phyloP scores from a whole-genome alignment of 2,888 invertebrate species.

The Ormyrus nitidulus region DNA sequence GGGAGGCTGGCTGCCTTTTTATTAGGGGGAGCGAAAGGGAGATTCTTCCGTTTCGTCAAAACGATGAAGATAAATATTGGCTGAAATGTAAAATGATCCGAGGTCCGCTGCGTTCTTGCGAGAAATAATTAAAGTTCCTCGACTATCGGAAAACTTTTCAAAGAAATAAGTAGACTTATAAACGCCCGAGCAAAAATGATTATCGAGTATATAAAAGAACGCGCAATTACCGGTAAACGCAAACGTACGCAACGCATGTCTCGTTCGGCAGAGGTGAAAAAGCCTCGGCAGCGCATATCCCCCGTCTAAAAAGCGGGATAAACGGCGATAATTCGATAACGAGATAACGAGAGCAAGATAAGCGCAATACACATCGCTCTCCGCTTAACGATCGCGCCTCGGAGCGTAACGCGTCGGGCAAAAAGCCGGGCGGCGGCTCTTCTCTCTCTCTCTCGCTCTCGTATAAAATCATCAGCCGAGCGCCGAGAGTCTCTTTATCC shows the following conservation, averaged over 20 bases:
- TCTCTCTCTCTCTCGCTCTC: neutral
- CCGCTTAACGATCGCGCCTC: slow-evolving; percentile 16
- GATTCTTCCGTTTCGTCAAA: too few relatives aligned
- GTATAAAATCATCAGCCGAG: slow-evolving; percentile 52
- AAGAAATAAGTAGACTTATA: too few relatives aligned
- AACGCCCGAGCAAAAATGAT: neutral
- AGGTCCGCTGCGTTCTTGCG: too few relatives aligned
- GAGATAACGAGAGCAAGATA: slow-evolving; percentile 6
- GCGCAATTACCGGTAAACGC: neutral
- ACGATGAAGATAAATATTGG: too few relatives aligned
- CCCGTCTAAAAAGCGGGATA: slow-evolving; percentile 9
- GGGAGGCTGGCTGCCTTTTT: too few relatives aligned
- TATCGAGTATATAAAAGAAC: neutral
- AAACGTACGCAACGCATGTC: neutral
- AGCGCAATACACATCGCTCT: slow-evolving; percentile 1
- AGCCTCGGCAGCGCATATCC: neutral
- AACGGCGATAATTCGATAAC: slow-evolving; percentile 7
- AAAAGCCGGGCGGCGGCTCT: neutral
- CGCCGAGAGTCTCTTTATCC: slow-evolving; percentile 36
- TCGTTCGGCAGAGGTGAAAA: neutral
- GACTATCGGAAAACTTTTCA: too few relatives aligned
- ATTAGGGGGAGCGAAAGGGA: too few relatives aligned
- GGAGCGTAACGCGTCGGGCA: neutral
- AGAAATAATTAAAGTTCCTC: too few relatives aligned
- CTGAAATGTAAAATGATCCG: too few relatives aligned